A percentile compares a stretch with the other conserved stretches of the same genome.
phyloP scores from a whole-genome alignment of 2,888 invertebrate species.

The Mellilla xanthometata region DNA sequence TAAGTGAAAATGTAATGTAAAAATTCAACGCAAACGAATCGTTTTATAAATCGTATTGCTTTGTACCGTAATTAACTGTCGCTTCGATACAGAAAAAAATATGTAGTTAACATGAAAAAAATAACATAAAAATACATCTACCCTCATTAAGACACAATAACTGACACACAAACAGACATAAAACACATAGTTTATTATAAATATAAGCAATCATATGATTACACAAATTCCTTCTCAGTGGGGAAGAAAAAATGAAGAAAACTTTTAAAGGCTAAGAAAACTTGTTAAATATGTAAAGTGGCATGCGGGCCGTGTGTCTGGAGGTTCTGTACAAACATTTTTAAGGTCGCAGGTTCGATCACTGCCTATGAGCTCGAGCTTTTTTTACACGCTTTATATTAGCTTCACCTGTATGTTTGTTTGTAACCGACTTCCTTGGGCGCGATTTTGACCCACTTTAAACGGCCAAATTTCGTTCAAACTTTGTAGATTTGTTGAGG shows the following conservation, averaged over 20 bases:
- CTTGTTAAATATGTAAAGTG: slow-evolving; percentile 14
- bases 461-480: no score
- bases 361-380: no score
- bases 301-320: slow-evolving; percentile 4
- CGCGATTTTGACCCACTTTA: no score
- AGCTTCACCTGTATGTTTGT: no score
- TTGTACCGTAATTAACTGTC: no score
- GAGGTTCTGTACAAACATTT: slow-evolving; percentile 10
- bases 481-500: no score
- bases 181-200: slow-evolving; percentile 17
- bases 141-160: slow-evolving; percentile 22
- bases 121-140: slow-evolving; percentile 1
- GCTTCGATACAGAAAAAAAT: background rate
- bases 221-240: slow-evolving; percentile 12
- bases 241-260: slow-evolving; percentile 13
- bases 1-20: no score
- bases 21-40: no score
- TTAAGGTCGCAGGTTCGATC: no score
- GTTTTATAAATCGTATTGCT: no score
- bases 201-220: slow-evolving; percentile 19
- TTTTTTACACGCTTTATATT: no score
- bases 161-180: slow-evolving; percentile 14
- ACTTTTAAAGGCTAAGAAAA: slow-evolving; percentile 10
- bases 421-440: no score
- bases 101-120: slow-evolving; percentile 1